Percentiles rank a stretch among this genome's conserved stretches.
phyloP scores from a whole-genome alignment of 2,888 invertebrate species.

The Drosophila kuntzei region DNA sequence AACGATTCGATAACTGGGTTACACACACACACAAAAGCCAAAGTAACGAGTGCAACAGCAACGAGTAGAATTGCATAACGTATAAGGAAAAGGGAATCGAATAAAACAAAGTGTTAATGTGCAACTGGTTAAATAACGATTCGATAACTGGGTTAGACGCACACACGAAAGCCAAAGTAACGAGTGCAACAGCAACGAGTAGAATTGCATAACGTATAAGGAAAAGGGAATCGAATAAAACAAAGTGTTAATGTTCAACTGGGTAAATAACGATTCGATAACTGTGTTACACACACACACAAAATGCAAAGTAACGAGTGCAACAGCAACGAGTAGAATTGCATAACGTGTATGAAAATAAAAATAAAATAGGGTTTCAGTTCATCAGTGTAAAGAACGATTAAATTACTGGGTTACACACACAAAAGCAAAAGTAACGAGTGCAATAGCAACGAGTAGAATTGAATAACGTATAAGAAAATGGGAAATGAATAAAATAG shows the following conservation, averaged over 20 bases:
- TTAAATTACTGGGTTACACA: too few species aligned
- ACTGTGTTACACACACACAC: too few species aligned
- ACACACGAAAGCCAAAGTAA: neutral
- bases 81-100: neutral
- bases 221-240: neutral
- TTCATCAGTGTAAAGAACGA: too few species aligned
- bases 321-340: too few species aligned
- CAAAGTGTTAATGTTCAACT: neutral
- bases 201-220: neutral
- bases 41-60: constrained; percentile 9
- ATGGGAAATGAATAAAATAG: too few species aligned
- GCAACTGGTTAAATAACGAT: neutral
- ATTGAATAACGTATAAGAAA: too few species aligned
- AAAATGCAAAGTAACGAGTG: neutral
- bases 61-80: constrained; percentile 6
- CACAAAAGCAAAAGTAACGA: too few species aligned
- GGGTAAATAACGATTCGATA: neutral
- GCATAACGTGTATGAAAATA: too few species aligned
- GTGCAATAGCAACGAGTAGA: too few species aligned
- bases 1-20: constrained; percentile 10
- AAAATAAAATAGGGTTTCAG: too few species aligned
- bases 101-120: neutral
- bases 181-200: constrained; percentile 11
- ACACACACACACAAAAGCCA: neutral
- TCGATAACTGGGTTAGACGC: too few species aligned